Evolutionary conservation across 1,140 invertebrate genomes (phyloP).

Genomic region (Eufriesea mexicana): DNA sequence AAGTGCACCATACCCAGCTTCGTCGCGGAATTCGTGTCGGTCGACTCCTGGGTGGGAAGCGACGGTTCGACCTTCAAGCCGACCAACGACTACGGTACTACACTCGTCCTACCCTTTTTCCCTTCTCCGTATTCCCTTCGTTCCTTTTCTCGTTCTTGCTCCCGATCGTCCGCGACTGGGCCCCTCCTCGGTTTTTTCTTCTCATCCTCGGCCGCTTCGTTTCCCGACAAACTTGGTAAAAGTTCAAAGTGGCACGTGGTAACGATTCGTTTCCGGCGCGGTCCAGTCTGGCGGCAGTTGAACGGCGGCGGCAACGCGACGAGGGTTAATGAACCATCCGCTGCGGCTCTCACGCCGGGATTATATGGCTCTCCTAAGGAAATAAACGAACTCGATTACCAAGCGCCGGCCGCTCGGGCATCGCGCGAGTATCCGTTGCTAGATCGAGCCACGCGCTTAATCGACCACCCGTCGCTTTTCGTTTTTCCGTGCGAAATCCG

Average conservation of each 20-base stretch:
- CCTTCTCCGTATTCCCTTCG: too few relatives aligned
- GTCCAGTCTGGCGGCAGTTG: slow-evolving; percentile 62
- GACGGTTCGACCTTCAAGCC: slow-evolving; percentile 87
- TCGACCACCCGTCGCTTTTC: too few relatives aligned
- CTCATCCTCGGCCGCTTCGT: slow-evolving; percentile 29
- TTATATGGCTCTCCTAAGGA: slow-evolving; percentile 41
- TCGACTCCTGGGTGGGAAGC: slow-evolving; percentile 93
- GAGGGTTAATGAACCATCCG: slow-evolving; percentile 63
- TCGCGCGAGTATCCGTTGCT: not conserved
- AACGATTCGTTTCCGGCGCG: slow-evolving; percentile 68
- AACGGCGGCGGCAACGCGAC: slow-evolving; percentile 61
- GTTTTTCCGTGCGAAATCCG: not conserved
- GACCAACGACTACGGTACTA: slow-evolving; percentile 82
- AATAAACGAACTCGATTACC: slow-evolving; percentile 36
- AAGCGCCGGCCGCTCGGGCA: not conserved
- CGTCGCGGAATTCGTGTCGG: slow-evolving; percentile 94
- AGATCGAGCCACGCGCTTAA: not conserved
- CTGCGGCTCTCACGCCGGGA: slow-evolving; percentile 56
- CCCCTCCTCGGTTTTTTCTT: not conserved
- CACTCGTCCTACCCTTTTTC: not conserved
- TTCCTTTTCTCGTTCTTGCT: not conserved
- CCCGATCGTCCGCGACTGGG: slow-evolving; percentile 17
- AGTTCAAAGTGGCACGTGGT: slow-evolving; percentile 69
- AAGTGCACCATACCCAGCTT: slow-evolving; percentile 97
- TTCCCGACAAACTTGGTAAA: slow-evolving; percentile 52